Evolutionary conservation across 92 coral and sea anemone genomes (phyloP).

Genomic region (Epizoanthus illoricatus): DNA sequence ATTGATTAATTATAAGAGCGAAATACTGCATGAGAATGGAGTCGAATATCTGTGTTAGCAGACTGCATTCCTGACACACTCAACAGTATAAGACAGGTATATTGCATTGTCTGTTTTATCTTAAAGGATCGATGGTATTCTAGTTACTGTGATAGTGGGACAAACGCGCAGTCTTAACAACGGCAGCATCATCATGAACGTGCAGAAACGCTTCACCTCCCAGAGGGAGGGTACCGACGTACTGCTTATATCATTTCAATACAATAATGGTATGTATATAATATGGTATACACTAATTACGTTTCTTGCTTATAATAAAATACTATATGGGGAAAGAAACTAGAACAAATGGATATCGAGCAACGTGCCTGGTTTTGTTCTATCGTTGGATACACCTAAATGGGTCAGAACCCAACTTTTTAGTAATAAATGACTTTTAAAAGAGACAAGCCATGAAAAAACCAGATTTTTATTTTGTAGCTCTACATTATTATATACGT

Average conservation of each 20-base stretch:
- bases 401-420: too few species aligned
- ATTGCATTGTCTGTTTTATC: background rate
- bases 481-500: too few species aligned
- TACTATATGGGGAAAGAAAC: too few species aligned
- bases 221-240: constrained; percentile 45
- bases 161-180: constrained; percentile 47
- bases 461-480: too few species aligned
- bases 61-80: background rate
- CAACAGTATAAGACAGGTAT: background rate
- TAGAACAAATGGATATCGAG: too few species aligned
- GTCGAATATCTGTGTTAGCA: background rate
- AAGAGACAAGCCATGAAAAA: too few species aligned
- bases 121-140: constrained; percentile 59
- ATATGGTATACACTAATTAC: too few species aligned
- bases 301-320: too few species aligned
- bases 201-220: constrained; percentile 40
- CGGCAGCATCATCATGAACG: constrained; percentile 54
- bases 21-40: background rate
- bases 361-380: too few species aligned
- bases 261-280: constrained; percentile 49
- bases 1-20: too few species aligned
- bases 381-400: too few species aligned
- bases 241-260: constrained; percentile 58
- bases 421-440: too few species aligned
- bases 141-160: constrained; percentile 44